A percentile compares a stretch with the other conserved stretches of the same genome.
These are phyloP conservation scores for Hippocampus barbouri DNA, from an alignment of 2,113 vertebrate species.

Conservation along the genomic window DNA sequence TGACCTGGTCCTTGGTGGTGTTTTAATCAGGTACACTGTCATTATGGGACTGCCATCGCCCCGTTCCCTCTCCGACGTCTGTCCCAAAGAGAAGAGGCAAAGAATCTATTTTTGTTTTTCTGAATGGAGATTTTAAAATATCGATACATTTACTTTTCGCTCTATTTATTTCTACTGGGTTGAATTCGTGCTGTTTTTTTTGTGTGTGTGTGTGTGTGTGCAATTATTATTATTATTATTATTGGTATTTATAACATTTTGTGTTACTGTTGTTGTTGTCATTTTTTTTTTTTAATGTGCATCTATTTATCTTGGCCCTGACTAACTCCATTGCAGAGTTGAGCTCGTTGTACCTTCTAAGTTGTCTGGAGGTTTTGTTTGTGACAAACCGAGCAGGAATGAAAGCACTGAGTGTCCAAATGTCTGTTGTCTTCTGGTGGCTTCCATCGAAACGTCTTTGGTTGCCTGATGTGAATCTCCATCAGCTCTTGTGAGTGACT, in stretches of 20 bases:
- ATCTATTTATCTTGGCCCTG: slow-evolving; percentile 62
- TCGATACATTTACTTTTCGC: slow-evolving; percentile 70
- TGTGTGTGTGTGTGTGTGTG: slow-evolving; percentile 59
- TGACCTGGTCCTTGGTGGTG: slow-evolving; percentile 70
- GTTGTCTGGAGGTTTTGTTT: slow-evolving; percentile 58
- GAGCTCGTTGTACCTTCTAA: slow-evolving; percentile 54
- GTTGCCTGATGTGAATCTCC: slow-evolving; percentile 26
- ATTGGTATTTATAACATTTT: slow-evolving; percentile 74
- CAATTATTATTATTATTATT: slow-evolving; percentile 38
- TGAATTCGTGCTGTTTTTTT: slow-evolving; percentile 52
- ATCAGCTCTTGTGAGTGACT: slow-evolving; percentile 43
- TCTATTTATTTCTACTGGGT: slow-evolving; percentile 76
- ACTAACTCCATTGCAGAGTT: slow-evolving; percentile 63
- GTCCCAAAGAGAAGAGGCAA: slow-evolving; percentile 69
- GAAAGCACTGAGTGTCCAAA: slow-evolving; percentile 78
- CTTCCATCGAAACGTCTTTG: slow-evolving; percentile 29
- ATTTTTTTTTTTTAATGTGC: slow-evolving; percentile 67
- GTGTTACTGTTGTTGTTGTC: slow-evolving; percentile 61
- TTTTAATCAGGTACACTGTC: slow-evolving; percentile 79
- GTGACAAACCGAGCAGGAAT: slow-evolving; percentile 53
- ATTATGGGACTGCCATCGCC: slow-evolving; percentile 46
- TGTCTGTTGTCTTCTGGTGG: slow-evolving; percentile 14
- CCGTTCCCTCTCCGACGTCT: slow-evolving; percentile 30
- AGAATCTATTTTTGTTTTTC: slow-evolving; percentile 68
- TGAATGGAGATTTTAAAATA: slow-evolving; percentile 64